Conservation (phyloP, 2,888 invertebrate species). For the Limnephilus rhombicus region DNA sequence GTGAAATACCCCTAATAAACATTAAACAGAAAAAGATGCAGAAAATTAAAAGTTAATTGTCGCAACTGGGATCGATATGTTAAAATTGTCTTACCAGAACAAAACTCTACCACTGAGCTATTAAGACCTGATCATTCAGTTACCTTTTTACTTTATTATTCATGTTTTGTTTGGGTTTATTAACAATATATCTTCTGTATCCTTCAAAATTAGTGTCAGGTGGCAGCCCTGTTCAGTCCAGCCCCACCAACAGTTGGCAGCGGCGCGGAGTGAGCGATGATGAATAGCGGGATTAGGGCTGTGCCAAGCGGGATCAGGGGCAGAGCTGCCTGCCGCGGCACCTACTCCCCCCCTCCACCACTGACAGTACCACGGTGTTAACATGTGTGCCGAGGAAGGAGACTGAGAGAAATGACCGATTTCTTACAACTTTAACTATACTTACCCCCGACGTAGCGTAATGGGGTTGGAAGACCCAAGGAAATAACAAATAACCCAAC, state of each 20-base stretch:
- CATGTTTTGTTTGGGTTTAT: no score
- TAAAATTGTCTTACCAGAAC: no score
- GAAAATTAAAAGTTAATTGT: no score
- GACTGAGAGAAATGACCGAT: not conserved
- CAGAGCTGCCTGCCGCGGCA: constrained; percentile 17
- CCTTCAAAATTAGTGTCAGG: not conserved
- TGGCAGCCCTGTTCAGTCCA: not conserved
- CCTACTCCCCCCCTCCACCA: not conserved
- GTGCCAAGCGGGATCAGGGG: constrained; percentile 29
- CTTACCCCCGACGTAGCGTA: not conserved
- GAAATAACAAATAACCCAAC: not conserved
- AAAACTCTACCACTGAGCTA: no score
- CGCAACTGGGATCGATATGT: no score
- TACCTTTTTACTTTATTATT: no score
- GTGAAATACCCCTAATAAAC: no score
- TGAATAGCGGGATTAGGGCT: constrained; percentile 39
- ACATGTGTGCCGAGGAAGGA: not conserved
- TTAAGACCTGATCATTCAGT: no score
- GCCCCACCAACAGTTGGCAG: constrained; percentile 35
- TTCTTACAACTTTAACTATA: not conserved
- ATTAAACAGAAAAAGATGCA: no score
- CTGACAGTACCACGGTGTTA: not conserved
- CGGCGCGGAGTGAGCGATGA: constrained; percentile 27
- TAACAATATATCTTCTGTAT: no score
- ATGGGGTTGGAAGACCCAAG: not conserved